These are phyloP conservation scores for Notolabrus celidotus DNA, from an alignment of 2,797 vertebrate species.

Conservation along the genomic window DNA sequence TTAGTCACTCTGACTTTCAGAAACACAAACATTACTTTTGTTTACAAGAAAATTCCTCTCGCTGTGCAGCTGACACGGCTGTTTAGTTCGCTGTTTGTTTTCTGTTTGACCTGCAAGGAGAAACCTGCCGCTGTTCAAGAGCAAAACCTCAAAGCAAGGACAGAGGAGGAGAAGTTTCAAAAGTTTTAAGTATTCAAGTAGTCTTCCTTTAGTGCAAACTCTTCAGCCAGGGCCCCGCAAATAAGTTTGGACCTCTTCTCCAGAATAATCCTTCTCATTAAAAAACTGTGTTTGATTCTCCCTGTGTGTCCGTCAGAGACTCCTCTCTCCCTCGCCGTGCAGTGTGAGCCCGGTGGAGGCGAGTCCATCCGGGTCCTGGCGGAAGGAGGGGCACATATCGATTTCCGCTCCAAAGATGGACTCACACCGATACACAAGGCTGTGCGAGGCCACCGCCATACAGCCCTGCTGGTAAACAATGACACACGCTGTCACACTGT, in stretches of 20 bases:
- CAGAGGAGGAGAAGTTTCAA: constrained; percentile 1
- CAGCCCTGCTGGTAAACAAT: constrained; percentile 89
- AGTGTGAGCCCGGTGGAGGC: constrained; percentile 90
- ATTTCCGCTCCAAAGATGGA: constrained; percentile 94
- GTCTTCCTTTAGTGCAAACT: not conserved
- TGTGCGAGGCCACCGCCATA: constrained; percentile 90
- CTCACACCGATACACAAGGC: constrained; percentile 94
- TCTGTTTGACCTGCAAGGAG: not conserved
- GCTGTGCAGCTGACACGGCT: not conserved
- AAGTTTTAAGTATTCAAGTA: not conserved
- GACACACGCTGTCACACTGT: not conserved
- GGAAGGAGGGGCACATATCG: constrained; percentile 92
- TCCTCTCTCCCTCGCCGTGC: constrained; percentile 91
- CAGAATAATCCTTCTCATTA: not conserved
- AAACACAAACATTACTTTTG: not conserved
- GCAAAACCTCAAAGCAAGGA: constrained; percentile 7
- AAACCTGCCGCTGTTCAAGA: constrained; percentile 7
- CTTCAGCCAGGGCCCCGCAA: not conserved
- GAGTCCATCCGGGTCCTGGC: constrained; percentile 92
- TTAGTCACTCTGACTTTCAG: not conserved
- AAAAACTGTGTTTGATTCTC: constrained; percentile 20
- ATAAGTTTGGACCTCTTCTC: constrained; percentile 15
- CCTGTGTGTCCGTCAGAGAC: constrained; percentile 85
- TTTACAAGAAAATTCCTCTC: not conserved
- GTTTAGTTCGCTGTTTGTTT: not conserved